phyloP scores from a whole-genome alignment of 1,140 invertebrate species.

The Maniola jurtina region DNA sequence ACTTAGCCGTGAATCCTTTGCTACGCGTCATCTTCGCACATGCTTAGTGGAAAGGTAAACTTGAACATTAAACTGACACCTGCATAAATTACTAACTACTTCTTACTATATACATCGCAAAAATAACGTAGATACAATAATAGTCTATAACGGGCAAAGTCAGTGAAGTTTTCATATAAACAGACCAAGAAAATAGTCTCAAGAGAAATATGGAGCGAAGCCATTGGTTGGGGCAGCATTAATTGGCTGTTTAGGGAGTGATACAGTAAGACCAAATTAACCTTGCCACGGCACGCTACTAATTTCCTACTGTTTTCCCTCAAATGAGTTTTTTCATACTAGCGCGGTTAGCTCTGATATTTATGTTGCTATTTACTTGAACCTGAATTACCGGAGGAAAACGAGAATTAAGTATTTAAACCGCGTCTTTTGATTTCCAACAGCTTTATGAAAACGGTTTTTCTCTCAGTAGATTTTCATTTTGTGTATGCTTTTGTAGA shows the following conservation, averaged over 20 bases:
- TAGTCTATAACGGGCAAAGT: no score
- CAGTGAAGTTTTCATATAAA: not conserved
- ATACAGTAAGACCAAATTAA: slow-evolving; percentile 39
- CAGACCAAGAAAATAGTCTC: slow-evolving; percentile 14
- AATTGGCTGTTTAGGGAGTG: slow-evolving; percentile 43
- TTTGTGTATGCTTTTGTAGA: slow-evolving; percentile 13
- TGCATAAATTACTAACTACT: no score
- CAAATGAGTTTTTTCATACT: slow-evolving; percentile 31
- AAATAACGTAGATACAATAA: no score
- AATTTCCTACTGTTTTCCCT: slow-evolving; percentile 29
- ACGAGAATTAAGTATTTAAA: slow-evolving; percentile 33
- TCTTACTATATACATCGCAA: no score
- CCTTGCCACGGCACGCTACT: slow-evolving; percentile 20
- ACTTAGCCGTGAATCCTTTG: no score
- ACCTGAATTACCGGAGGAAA: slow-evolving; percentile 29
- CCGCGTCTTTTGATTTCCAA: slow-evolving; percentile 22
- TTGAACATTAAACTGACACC: no score
- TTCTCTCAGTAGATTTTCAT: slow-evolving; percentile 18
- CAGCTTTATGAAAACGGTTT: slow-evolving; percentile 19
- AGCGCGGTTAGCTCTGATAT: slow-evolving; percentile 30
- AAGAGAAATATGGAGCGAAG: slow-evolving; percentile 29
- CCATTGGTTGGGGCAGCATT: slow-evolving; percentile 33
- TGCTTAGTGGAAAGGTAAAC: no score
- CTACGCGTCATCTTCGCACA: no score
- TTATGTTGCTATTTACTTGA: slow-evolving; percentile 39